Percentiles rank a stretch among this genome's conserved stretches.
Evolutionary conservation across 2,113 vertebrate species (phyloP).

Genomic region (Oreochromis aureus): DNA sequence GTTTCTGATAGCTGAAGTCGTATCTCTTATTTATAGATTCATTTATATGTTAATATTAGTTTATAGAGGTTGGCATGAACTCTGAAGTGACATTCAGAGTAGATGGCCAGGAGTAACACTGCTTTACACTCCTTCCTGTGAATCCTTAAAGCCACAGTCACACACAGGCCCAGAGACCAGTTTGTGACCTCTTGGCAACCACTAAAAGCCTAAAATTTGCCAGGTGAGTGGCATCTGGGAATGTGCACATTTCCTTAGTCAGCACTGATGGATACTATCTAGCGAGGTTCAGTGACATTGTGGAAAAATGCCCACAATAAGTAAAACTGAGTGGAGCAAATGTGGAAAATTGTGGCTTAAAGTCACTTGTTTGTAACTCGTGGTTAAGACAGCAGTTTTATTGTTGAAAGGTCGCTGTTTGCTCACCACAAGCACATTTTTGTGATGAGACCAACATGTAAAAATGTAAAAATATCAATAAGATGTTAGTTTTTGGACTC

Average conservation of each 20-base stretch:
- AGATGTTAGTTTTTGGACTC: not conserved
- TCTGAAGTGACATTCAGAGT: not conserved
- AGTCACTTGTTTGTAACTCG: not conserved
- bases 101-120: not conserved
- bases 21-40: not conserved
- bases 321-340: not conserved
- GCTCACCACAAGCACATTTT: not conserved
- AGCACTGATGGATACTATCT: rapidly evolving
- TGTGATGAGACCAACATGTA: not conserved
- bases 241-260: not conserved
- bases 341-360: not conserved
- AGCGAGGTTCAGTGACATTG: rapidly evolving
- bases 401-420: rapidly evolving
- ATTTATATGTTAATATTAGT: not conserved
- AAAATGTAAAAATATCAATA: not conserved
- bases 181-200: not conserved
- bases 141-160: not conserved
- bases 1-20: not conserved
- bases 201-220: not conserved
- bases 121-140: not conserved
- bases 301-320: not conserved
- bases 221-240: not conserved
- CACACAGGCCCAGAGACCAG: not conserved
- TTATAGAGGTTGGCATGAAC: not conserved
- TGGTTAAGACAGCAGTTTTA: not conserved